Base-by-base conservation (phyloP, 2,888 invertebrate genomes). In the Sarcophaga subvicina region DNA sequence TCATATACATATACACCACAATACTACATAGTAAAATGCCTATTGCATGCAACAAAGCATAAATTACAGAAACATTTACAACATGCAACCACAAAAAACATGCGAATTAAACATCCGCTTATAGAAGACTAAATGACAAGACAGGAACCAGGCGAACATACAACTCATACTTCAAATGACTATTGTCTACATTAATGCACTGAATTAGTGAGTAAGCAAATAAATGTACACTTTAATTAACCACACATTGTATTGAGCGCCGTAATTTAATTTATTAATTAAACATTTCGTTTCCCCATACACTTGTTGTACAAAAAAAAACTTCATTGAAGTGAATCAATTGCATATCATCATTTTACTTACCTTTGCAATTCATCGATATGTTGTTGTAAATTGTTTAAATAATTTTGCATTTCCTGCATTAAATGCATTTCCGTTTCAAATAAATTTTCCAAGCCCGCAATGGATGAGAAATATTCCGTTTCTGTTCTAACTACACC, bases 401-500 rank as follows among this genome's bases (percentile, higher is more conserved):
- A 89, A 88, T 93, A 93, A 66, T 88, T 88, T 83, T 92, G 90
- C 66, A 93, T 89, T 69, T 93, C 90, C 14, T 81, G 67, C 76
- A 93, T 14, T 8, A 93, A 87, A 0, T 90, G 83, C 10, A 89
- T 80, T 81, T 93, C 93, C 12, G 93, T 93, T 75, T 89, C 88
- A 2, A 91, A 81, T n/a, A 92, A 87, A 66, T 90, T 88, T 80
- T 91, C 92, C 88, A 92, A 87, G 0, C 91, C 91, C 17, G 90
- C 89, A 3, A 90, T 89, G 5, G 93, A 92, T 8, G 93, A 91
- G 64, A 90, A 92, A 63, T 89, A 90, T 90, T 93, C 89, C 89
- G 88, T 91, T 25, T 82, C 82, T 11, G 83, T 63, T 27, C 75
- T 62, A 37, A 4, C n/a, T n/a, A 4, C 60, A 64, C 8, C 54